A percentile compares a stretch with the other conserved stretches of the same genome.
These are phyloP conservation scores for Actenoides lindsayi DNA, from an alignment of 2,113 vertebrate species.

Conservation along the genomic window DNA sequence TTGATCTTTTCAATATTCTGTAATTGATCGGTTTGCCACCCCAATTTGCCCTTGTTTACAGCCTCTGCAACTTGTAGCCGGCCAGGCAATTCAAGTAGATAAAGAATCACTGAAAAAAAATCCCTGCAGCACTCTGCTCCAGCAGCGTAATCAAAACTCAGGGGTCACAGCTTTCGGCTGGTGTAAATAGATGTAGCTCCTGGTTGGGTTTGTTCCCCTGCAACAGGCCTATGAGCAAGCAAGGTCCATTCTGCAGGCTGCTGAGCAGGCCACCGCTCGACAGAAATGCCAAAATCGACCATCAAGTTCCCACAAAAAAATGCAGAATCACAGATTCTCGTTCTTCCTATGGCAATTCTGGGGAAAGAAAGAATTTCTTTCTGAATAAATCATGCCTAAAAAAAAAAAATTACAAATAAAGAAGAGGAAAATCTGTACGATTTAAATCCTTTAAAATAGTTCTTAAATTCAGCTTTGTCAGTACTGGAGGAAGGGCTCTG, in stretches of 20 bases:
- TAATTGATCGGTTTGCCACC: constrained; percentile 16
- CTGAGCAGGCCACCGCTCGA: neutral
- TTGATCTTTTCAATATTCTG: constrained; percentile 37
- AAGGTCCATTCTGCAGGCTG: neutral
- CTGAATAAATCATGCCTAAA: neutral
- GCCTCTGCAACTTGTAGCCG: neutral
- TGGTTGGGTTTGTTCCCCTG: neutral
- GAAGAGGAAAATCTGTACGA: neutral
- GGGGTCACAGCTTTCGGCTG: neutral
- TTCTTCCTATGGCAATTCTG: neutral
- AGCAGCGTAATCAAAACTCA: neutral
- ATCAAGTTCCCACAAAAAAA: neutral
- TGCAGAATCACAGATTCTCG: fast-evolving
- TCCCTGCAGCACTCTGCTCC: neutral
- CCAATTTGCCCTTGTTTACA: constrained; percentile 30
- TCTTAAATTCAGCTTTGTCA: neutral
- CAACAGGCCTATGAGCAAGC: neutral
- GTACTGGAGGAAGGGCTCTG: neutral
- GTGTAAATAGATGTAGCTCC: neutral
- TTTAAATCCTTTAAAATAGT: neutral
- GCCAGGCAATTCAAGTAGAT: neutral
- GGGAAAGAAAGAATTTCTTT: neutral
- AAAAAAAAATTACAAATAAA: neutral
- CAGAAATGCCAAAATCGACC: neutral
- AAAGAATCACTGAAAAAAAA: neutral